phyloP scores from a whole-genome alignment of 2,888 invertebrate genomes.

The Tetramorium bicarinatum region DNA sequence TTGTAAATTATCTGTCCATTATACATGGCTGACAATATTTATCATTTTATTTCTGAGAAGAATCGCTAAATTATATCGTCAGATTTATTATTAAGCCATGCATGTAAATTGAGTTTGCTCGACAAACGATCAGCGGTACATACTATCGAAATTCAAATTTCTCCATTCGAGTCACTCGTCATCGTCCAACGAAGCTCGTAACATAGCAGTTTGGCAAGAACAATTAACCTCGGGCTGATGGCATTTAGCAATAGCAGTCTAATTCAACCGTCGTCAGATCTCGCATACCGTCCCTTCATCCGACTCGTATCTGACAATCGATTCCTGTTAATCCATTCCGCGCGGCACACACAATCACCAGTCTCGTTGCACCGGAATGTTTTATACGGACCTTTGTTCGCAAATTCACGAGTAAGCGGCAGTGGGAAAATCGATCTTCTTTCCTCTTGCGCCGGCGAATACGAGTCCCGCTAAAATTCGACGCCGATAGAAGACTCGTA shows the following conservation, averaged over 20 bases:
- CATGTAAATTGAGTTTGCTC: conserved; percentile 25
- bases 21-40: conserved; percentile 39
- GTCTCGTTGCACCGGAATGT: conserved; percentile 49
- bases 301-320: conserved; percentile 51
- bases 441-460: not conserved
- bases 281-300: conserved; percentile 42
- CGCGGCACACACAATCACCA: conserved; percentile 26
- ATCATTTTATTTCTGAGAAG: not conserved
- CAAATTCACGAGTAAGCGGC: conserved; percentile 7
- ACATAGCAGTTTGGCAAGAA: conserved; percentile 55
- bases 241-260: conserved; percentile 46
- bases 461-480: conserved; percentile 37
- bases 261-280: conserved; percentile 52
- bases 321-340: conserved; percentile 53
- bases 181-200: conserved; percentile 25
- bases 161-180: conserved; percentile 30
- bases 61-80: conserved; percentile 17
- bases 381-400: conserved; percentile 48
- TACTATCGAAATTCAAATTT: conserved; percentile 41
- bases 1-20: conserved; percentile 40
- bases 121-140: conserved; percentile 12
- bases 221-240: conserved; percentile 48
- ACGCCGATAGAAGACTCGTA: not conserved
- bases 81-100: conserved; percentile 13
- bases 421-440: conserved; percentile 33